These are phyloP conservation scores for Drosophila biarmipes DNA, from an alignment of 1,140 invertebrate species.

Conservation along the genomic window DNA sequence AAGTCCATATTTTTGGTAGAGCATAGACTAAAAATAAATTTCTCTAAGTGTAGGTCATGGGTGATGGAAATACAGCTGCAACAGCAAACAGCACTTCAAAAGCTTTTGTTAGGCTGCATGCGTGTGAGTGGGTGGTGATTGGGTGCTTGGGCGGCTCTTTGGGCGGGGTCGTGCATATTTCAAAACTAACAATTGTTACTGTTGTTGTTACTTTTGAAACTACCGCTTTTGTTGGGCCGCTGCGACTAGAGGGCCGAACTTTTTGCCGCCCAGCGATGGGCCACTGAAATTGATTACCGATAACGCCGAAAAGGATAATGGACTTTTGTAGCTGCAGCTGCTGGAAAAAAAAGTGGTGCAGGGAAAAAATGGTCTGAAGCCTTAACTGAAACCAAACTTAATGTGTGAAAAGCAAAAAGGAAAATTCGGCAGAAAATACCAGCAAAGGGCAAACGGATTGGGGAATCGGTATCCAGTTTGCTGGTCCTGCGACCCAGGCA, in stretches of 20 bases:
- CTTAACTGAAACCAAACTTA: conserved; percentile 44
- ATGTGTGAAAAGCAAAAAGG: conserved; percentile 53
- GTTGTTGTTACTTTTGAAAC: conserved; percentile 33
- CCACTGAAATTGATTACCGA: conserved; percentile 81
- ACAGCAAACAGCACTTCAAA: conserved; percentile 66
- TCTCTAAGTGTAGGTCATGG: neutral
- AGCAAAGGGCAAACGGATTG: conserved; percentile 58
- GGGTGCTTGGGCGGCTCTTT: neutral
- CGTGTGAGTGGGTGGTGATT: conserved; percentile 14
- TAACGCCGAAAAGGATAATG: conserved; percentile 79
- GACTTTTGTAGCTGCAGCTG: conserved; percentile 75
- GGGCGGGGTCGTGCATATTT: conserved; percentile 67
- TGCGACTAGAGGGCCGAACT: conserved; percentile 42
- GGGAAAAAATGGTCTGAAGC: conserved; percentile 9
- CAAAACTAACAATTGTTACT: conserved; percentile 73
- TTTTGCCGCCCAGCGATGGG: conserved; percentile 34
- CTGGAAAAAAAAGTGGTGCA: conserved; percentile 18
- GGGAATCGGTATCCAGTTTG: conserved; percentile 26
- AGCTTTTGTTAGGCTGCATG: conserved; percentile 58
- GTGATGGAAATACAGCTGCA: conserved; percentile 26
- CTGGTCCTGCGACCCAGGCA: conserved; percentile 8
- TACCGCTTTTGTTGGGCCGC: conserved; percentile 53
- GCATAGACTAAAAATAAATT: no score
- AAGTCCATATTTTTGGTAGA: no score
- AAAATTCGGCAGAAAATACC: conserved; percentile 11